Conservation (phyloP, 2,113 vertebrate genomes). For the Nycticebus coucang region DNA sequence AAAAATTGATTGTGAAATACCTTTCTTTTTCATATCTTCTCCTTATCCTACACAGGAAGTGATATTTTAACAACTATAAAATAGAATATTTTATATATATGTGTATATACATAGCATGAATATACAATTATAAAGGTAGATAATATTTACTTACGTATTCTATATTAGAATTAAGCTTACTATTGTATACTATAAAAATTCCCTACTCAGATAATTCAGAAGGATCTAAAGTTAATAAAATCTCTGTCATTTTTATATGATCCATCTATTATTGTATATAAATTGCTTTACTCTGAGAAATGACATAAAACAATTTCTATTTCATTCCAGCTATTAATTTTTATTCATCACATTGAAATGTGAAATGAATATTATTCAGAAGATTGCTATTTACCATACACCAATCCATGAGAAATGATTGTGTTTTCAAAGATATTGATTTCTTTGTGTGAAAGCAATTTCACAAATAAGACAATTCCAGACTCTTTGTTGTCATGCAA, state of each 20-base stretch:
- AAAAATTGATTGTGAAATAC: not conserved
- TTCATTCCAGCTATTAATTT: conserved; percentile 39
- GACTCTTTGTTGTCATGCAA: not conserved
- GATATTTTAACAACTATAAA: not conserved
- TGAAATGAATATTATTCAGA: conserved; percentile 53
- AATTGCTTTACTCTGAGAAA: conserved; percentile 38
- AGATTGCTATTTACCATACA: conserved; percentile 22
- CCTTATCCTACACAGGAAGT: not conserved
- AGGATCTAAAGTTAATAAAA: not conserved
- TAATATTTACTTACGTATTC: not conserved
- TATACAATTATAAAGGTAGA: not conserved
- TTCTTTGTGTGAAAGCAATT: conserved; percentile 24
- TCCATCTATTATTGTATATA: not conserved
- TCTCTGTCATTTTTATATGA: conserved; percentile 23
- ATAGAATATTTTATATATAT: not conserved
- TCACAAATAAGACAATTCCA: conserved; percentile 34
- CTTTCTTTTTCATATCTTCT: not conserved
- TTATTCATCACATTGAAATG: conserved; percentile 2
- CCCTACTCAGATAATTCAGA: not conserved
- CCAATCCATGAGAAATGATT: conserved; percentile 19
- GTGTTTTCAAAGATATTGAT: conserved; percentile 52
- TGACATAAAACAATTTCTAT: conserved; percentile 24
- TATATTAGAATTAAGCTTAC: not conserved
- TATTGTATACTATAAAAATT: not conserved
- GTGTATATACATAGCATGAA: not conserved